A percentile compares a stretch with the other conserved stretches of the same genome.
These are phyloP conservation scores for Caenorhabditis panamensis DNA, from an alignment of 2,888 invertebrate genomes.

Conservation along the genomic window DNA sequence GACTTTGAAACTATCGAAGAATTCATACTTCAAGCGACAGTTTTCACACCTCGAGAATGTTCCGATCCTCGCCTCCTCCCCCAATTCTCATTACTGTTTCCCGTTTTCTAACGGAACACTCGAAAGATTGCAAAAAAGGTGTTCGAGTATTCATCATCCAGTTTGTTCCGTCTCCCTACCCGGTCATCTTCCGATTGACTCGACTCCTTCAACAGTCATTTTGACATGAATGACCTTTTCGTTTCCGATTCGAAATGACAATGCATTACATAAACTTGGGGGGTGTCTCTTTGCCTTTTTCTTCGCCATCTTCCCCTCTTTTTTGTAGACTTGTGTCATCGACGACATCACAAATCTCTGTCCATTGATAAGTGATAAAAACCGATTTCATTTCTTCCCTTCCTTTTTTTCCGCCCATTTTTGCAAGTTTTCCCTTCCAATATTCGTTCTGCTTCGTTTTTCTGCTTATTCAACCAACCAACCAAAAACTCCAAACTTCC, in stretches of 20 bases:
- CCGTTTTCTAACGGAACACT: slow-evolving; percentile 1
- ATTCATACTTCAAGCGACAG: no score
- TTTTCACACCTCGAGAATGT: slow-evolving; percentile 3
- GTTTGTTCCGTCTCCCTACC: no score
- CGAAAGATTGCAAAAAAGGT: neutral
- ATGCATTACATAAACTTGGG: slow-evolving; percentile 41
- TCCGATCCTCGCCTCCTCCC: neutral
- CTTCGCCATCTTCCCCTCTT: slow-evolving; percentile 12
- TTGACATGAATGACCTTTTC: slow-evolving; percentile 50
- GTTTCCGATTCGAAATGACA: slow-evolving; percentile 20
- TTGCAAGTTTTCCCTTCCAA: slow-evolving; percentile 27
- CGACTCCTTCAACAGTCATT: slow-evolving; percentile 34
- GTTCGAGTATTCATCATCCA: neutral
- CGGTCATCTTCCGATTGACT: slow-evolving; percentile 20
- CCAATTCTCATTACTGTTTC: slow-evolving; percentile 26
- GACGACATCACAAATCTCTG: slow-evolving; percentile 44
- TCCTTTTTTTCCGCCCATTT: slow-evolving; percentile 18
- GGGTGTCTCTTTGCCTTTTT: neutral
- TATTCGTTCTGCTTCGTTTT: neutral
- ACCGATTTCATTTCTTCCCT: slow-evolving; percentile 16
- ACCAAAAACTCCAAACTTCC: slow-evolving; percentile 14
- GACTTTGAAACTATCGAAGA: no score
- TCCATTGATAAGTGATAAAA: slow-evolving; percentile 36
- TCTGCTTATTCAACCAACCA: slow-evolving; percentile 9
- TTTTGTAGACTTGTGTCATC: slow-evolving; percentile 5